Evolutionary conservation across 2,113 vertebrate genomes (phyloP).

Genomic region (Gnathonemus echidnorhynchus): DNA sequence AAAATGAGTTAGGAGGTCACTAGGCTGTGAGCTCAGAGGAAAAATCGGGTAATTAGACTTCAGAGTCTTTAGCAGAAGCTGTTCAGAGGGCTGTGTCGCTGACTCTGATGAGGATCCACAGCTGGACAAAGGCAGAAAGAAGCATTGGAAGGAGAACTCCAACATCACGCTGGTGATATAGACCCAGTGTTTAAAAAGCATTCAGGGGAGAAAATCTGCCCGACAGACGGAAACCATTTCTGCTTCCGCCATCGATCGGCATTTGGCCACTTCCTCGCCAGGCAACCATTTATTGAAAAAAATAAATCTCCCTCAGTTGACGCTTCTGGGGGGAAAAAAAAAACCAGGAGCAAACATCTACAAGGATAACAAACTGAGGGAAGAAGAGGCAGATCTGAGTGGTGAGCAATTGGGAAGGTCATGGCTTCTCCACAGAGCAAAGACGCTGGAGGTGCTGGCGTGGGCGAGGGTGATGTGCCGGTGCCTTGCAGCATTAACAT

Average conservation of each 20-base stretch:
- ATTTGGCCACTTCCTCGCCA: not conserved
- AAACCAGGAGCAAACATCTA: not conserved
- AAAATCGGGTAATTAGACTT: not conserved
- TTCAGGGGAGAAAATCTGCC: not conserved
- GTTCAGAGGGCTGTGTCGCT: not conserved
- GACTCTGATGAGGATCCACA: not conserved
- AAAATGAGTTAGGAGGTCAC: slow-evolving; percentile 1
- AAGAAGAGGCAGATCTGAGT: not conserved
- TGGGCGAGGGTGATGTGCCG: not conserved
- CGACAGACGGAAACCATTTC: not conserved
- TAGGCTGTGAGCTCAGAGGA: not conserved
- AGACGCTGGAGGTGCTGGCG: not conserved
- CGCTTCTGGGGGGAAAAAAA: not conserved
- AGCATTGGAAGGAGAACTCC: not conserved
- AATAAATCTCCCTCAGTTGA: not conserved
- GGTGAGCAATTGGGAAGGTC: not conserved
- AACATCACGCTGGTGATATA: not conserved
- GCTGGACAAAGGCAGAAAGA: not conserved
- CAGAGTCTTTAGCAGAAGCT: not conserved
- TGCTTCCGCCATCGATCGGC: not conserved
- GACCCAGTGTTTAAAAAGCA: not conserved
- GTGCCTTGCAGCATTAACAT: not conserved
- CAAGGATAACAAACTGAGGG: not conserved
- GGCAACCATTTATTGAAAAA: not conserved
- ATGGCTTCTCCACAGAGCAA: not conserved